Evolutionary conservation across 2,113 vertebrate genomes (phyloP).

Genomic region (Camarhynchus parvulus): DNA sequence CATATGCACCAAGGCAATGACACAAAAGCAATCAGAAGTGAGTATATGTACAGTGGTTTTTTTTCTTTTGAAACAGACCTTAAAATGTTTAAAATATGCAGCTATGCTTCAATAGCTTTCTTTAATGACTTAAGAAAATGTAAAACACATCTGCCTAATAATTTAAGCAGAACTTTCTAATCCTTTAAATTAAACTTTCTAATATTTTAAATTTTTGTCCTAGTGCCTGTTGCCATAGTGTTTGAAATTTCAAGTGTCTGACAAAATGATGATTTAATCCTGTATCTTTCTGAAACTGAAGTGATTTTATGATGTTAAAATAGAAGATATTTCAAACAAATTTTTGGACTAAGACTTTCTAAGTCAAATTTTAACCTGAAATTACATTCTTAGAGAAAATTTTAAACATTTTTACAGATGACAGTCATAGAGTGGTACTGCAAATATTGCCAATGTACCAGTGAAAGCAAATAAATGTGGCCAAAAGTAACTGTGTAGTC

Average conservation of each 20-base stretch:
- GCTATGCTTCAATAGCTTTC: not conserved
- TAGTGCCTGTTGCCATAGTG: not conserved
- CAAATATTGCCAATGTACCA: not conserved
- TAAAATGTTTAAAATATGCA: not conserved
- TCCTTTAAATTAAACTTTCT: not conserved
- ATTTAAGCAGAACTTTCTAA: not conserved
- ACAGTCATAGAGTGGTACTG: not conserved
- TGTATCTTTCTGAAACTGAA: not conserved
- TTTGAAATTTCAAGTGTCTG: not conserved
- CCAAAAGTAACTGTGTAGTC: not conserved
- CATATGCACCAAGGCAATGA: fast-evolving
- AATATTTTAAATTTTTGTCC: not conserved
- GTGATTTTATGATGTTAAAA: not conserved
- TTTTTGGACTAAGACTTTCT: not conserved
- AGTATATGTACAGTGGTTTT: not conserved
- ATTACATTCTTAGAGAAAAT: not conserved
- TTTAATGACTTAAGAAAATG: not conserved
- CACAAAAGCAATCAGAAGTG: not conserved
- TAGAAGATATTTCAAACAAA: not conserved
- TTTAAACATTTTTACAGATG: not conserved
- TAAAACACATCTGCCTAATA: slow-evolving; percentile 3
- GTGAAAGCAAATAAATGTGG: not conserved
- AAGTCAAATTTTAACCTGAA: not conserved
- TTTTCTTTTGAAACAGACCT: not conserved
- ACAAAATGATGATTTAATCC: not conserved